Evolutionary conservation across 1,140 invertebrate genomes (phyloP).

Genomic region (Drosophila yakuba): DNA sequence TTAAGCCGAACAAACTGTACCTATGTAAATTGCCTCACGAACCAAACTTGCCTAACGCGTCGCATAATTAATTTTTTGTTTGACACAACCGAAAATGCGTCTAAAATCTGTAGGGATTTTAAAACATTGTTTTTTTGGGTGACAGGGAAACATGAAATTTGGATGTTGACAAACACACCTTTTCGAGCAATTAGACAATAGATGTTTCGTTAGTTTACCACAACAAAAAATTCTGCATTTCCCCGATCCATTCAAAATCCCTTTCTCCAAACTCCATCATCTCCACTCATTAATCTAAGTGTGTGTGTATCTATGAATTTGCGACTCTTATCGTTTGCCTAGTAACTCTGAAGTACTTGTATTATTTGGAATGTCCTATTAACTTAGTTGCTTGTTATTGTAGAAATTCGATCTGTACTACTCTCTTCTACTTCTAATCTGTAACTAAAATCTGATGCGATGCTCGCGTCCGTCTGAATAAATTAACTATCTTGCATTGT

Average conservation of each 20-base stretch:
- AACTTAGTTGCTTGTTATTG: constrained; percentile 36
- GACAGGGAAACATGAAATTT: not conserved
- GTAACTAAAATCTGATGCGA: constrained; percentile 22
- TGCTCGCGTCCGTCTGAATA: constrained; percentile 28
- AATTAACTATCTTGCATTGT: constrained; percentile 55
- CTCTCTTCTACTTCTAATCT: constrained; percentile 25
- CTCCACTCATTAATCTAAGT: constrained; percentile 41
- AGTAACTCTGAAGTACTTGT: constrained; percentile 2
- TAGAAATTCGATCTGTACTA: constrained; percentile 27
- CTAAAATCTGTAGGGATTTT: constrained; percentile 14
- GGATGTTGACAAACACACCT: too few species aligned
- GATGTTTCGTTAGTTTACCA: not conserved
- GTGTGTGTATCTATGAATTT: constrained; percentile 24
- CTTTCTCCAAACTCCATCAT: constrained; percentile 12
- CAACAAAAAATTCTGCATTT: not conserved
- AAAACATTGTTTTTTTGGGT: not conserved
- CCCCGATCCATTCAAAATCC: not conserved
- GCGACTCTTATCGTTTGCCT: constrained; percentile 21
- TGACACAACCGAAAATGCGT: not conserved
- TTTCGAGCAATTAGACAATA: constrained; percentile 29
- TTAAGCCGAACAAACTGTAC: constrained; percentile 4
- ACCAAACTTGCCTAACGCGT: constrained; percentile 28
- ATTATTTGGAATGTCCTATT: constrained; percentile 16
- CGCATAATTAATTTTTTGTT: constrained; percentile 37
- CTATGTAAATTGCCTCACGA: constrained; percentile 22